Percentiles rank a stretch among this genome's conserved stretches.
phyloP scores from a whole-genome alignment of 2,888 invertebrate genomes.

The Unio delphinus region DNA sequence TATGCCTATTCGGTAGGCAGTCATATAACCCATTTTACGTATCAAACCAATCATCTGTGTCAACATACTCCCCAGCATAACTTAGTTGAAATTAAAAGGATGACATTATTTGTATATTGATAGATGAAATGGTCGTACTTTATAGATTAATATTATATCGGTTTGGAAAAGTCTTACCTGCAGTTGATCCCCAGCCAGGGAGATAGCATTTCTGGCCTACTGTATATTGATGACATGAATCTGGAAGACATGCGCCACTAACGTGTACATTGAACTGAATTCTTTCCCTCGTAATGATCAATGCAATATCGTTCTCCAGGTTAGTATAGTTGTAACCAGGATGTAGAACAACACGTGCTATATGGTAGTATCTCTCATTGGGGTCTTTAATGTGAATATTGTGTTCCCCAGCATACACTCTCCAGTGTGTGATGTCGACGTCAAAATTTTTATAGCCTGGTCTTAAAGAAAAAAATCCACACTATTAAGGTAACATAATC shows the following conservation, averaged over 20 bases:
- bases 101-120: too few relatives aligned
- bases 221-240: constrained; percentile 12
- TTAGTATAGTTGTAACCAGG: constrained; percentile 24
- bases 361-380: constrained; percentile 23
- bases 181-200: constrained; percentile 35
- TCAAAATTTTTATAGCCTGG: constrained; percentile 20
- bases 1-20: too few relatives aligned
- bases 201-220: constrained; percentile 23
- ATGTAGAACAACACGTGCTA: constrained; percentile 24
- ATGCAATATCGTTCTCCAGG: constrained; percentile 31
- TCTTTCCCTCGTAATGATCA: constrained; percentile 17
- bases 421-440: constrained; percentile 24
- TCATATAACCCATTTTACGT: too few relatives aligned
- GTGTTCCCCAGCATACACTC: constrained; percentile 28
- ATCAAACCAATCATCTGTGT: too few relatives aligned
- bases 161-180: constrained; percentile 13
- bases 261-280: constrained; percentile 29
- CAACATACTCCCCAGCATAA: too few relatives aligned
- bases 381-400: constrained; percentile 26
- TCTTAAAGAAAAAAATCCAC: constrained; percentile 6
- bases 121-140: too few relatives aligned
- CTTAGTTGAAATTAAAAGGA: too few relatives aligned
- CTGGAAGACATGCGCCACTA: constrained; percentile 20
- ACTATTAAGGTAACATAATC: too few relatives aligned
- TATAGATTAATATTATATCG: too few relatives aligned